Conservation (phyloP, 2,113 vertebrate species). For the Varanus komodoensis region DNA sequence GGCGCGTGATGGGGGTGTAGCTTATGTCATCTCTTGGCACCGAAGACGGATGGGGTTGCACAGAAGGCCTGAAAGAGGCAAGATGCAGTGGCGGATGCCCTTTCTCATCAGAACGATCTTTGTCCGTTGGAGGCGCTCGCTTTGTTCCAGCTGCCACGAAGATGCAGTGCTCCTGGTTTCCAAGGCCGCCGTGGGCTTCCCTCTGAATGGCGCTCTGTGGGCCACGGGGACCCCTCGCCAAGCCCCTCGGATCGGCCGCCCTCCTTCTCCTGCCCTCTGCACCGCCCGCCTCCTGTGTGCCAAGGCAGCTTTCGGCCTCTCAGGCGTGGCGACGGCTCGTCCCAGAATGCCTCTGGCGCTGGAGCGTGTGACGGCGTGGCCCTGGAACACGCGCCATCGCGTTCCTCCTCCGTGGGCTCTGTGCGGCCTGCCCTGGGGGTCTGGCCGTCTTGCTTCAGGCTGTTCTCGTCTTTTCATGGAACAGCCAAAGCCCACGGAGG, state of each 20-base stretch:
- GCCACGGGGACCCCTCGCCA: slow-evolving; percentile 76
- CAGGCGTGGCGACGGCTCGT: slow-evolving; percentile 73
- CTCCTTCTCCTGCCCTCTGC: slow-evolving; percentile 58
- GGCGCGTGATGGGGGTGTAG: slow-evolving; percentile 68
- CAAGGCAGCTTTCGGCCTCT: slow-evolving; percentile 67
- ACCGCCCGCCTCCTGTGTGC: slow-evolving; percentile 31
- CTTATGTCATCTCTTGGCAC: slow-evolving; percentile 90
- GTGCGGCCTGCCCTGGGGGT: too few relatives aligned
- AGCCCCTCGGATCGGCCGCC: slow-evolving; percentile 75
- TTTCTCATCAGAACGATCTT: slow-evolving; percentile 89
- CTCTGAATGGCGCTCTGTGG: slow-evolving; percentile 77
- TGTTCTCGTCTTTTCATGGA: slow-evolving; percentile 1
- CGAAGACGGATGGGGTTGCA: slow-evolving; percentile 93
- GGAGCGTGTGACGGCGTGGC: not conserved
- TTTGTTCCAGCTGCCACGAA: slow-evolving; percentile 98
- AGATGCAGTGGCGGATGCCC: slow-evolving; percentile 96
- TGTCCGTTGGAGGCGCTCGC: slow-evolving; percentile 87
- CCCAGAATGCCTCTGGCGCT: slow-evolving; percentile 54
- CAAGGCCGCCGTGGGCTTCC: slow-evolving; percentile 77
- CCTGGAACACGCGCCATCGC: too few relatives aligned
- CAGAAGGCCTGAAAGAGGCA: slow-evolving; percentile 95
- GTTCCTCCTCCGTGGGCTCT: too few relatives aligned
- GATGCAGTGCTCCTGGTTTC: slow-evolving; percentile 98
- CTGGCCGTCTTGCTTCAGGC: not conserved
- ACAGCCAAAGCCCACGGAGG: not conserved